phyloP scores from a whole-genome alignment of 2,888 invertebrate species.

The Andrena camellia region DNA sequence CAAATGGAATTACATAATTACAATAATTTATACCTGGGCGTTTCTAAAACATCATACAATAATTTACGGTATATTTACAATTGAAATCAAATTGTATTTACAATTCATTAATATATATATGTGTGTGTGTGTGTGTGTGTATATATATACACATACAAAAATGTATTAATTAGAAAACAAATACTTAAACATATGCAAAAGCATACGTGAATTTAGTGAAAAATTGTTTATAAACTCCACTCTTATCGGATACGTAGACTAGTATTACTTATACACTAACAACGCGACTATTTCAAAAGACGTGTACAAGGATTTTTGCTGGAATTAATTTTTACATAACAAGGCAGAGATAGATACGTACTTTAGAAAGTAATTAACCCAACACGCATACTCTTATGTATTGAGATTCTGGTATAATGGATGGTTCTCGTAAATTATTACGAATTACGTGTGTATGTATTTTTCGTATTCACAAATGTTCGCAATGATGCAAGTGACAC shows the following conservation, averaged over 20 bases:
- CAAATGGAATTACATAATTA: constrained; percentile 4
- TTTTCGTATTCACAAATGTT: background rate
- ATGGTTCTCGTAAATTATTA: background rate
- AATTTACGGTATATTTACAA: constrained; percentile 38
- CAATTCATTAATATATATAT: constrained; percentile 22
- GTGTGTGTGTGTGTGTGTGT: too few relatives aligned
- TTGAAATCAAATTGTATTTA: constrained; percentile 44
- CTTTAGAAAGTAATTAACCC: background rate
- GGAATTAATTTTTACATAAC: constrained; percentile 1
- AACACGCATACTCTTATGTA: constrained; percentile 3
- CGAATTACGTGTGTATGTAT: background rate
- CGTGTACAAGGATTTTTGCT: background rate
- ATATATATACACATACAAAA: constrained; percentile 38
- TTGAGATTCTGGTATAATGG: background rate
- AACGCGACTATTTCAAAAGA: background rate
- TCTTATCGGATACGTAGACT: constrained; percentile 1
- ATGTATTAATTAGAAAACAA: constrained; percentile 28
- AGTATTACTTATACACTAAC: background rate
- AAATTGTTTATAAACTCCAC: constrained; percentile 20
- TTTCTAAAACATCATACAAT: constrained; percentile 30
- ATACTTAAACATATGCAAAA: constrained; percentile 25
- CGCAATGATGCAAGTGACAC: background rate
- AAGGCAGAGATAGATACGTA: background rate
- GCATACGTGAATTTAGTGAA: constrained; percentile 2
- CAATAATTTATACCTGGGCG: constrained; percentile 2